Evolutionary conservation across 2,888 invertebrate genomes (phyloP).

Genomic region (Trichogramma evanescens): DNA sequence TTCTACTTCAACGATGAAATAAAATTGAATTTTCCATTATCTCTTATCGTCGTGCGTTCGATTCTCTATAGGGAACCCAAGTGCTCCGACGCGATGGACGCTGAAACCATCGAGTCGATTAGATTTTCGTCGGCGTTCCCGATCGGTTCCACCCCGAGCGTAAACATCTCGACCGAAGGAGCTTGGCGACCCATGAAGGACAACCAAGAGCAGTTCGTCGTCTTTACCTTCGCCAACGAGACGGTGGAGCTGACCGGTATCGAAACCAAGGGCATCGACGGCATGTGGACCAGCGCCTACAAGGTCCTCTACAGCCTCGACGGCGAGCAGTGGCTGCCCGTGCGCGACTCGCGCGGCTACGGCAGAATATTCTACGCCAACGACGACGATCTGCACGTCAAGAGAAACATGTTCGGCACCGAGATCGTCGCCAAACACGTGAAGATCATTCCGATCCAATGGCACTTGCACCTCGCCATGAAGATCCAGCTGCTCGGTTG

Average conservation of each 20-base stretch:
- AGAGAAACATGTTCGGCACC: slow-evolving; percentile 61
- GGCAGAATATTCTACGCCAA: slow-evolving; percentile 65
- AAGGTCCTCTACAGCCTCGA: slow-evolving; percentile 68
- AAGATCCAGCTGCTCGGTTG: slow-evolving; percentile 74
- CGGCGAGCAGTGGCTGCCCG: slow-evolving; percentile 63
- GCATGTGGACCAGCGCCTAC: slow-evolving; percentile 71
- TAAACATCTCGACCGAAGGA: slow-evolving; percentile 26
- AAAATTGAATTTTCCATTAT: background rate
- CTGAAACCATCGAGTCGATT: slow-evolving; percentile 56
- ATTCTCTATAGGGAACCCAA: slow-evolving; percentile 64
- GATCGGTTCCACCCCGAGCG: slow-evolving; percentile 23
- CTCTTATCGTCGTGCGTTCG: slow-evolving; percentile 19
- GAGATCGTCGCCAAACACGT: slow-evolving; percentile 67
- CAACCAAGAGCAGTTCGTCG: slow-evolving; percentile 36
- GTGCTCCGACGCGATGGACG: slow-evolving; percentile 53
- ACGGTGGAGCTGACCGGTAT: slow-evolving; percentile 73
- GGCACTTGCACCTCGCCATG: slow-evolving; percentile 68
- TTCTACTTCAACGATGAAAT: no score
- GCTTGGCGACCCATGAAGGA: slow-evolving; percentile 32
- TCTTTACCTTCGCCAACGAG: slow-evolving; percentile 68
- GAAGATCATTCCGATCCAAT: slow-evolving; percentile 64
- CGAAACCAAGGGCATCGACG: slow-evolving; percentile 63
- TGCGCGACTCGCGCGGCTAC: slow-evolving; percentile 52
- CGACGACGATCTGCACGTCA: slow-evolving; percentile 57
- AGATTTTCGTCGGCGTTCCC: slow-evolving; percentile 54